phyloP scores from a whole-genome alignment of 2,888 invertebrate genomes.

The Plagodis pulveraria region DNA sequence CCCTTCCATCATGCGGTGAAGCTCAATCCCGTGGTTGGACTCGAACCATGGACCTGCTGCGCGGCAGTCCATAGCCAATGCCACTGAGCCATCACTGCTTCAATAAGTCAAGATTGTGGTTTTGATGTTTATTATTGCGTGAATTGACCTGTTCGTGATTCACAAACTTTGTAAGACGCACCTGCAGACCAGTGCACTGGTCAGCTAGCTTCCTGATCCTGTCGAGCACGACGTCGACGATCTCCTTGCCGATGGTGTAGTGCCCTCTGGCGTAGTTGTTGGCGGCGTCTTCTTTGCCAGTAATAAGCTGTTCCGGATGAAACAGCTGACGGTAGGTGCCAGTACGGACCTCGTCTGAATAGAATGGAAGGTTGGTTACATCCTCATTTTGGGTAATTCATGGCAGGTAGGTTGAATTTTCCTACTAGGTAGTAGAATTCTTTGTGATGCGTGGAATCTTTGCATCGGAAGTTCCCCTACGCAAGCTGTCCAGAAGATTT shows the following conservation, averaged over 20 bases:
- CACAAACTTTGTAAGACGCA: constrained; percentile 45
- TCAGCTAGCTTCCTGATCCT: constrained; percentile 93
- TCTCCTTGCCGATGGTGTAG: constrained; percentile 96
- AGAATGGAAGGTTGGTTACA: not conserved
- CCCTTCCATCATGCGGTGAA: too few species aligned
- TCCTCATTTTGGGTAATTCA: too few species aligned
- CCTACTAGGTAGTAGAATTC: not conserved
- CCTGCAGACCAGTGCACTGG: constrained; percentile 93
- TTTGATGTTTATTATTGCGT: too few species aligned
- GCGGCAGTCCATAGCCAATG: too few species aligned
- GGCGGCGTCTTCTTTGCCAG: constrained; percentile 96
- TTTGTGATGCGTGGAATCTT: not conserved
- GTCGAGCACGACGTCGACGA: constrained; percentile 93
- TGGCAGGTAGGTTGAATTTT: not conserved
- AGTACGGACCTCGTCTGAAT: constrained; percentile 90
- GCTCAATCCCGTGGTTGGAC: too few species aligned
- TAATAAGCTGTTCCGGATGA: constrained; percentile 96
- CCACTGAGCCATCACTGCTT: too few species aligned
- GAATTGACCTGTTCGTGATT: too few species aligned
- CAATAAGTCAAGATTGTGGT: too few species aligned
- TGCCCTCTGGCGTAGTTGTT: constrained; percentile 98
- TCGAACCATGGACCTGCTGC: too few species aligned
- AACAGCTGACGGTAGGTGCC: constrained; percentile 93
- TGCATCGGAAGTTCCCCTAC: too few species aligned
- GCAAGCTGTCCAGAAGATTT: too few species aligned